A percentile compares a stretch with the other conserved stretches of the same genome.
phyloP scores from a whole-genome alignment of 2,113 vertebrate species.

The Malurus cyaneus region DNA sequence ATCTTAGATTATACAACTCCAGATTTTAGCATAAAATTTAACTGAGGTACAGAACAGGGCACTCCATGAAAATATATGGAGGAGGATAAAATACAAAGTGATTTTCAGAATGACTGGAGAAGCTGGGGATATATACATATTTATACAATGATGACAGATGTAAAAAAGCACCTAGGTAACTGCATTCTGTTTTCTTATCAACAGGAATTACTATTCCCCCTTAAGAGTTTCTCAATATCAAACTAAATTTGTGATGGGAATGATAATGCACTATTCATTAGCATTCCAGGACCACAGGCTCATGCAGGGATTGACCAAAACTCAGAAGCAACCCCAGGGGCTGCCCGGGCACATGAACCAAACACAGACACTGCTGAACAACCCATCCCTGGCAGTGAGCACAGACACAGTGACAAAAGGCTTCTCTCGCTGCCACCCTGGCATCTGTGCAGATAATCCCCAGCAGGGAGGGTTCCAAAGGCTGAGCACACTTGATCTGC shows the following conservation, averaged over 20 bases:
- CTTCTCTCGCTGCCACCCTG: background rate
- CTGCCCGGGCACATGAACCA: background rate
- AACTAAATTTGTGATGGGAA: background rate
- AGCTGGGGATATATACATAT: rapidly evolving
- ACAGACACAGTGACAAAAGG: background rate
- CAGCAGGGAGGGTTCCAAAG: background rate
- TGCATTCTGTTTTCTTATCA: background rate
- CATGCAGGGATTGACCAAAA: background rate
- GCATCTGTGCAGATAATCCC: background rate
- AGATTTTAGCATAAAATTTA: background rate
- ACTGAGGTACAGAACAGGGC: background rate
- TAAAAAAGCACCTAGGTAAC: background rate
- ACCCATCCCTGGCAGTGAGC: background rate
- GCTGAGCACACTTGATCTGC: background rate
- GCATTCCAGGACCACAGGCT: background rate
- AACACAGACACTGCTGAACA: background rate
- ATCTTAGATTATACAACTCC: too few relatives aligned
- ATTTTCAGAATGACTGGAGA: background rate
- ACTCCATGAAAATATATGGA: background rate
- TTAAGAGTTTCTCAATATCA: background rate
- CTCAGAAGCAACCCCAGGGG: background rate
- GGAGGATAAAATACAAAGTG: background rate
- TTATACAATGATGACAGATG: background rate
- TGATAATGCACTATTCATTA: background rate
- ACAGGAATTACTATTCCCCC: background rate